Evolutionary conservation across 64 coral and sea anemone species (phyloP).

Genomic region (Montipora foliosa): DNA sequence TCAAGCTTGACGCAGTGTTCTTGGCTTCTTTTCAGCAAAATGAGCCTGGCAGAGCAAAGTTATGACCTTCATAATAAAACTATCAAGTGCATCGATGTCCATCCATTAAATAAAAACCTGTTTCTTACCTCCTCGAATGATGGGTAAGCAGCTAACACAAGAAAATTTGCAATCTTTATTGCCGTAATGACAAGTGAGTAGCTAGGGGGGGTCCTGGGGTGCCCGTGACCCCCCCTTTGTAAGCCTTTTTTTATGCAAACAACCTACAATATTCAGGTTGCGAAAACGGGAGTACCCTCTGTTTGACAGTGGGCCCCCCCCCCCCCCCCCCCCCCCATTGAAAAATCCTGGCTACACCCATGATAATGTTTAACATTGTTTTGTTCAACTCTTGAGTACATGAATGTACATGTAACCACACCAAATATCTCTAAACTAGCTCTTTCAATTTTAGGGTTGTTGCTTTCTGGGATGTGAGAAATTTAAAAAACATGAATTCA

Average conservation of each 20-base stretch:
- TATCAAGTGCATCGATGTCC: conserved; percentile 86
- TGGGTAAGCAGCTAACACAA: conserved; percentile 52
- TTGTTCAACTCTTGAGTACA: no score
- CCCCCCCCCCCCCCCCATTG: no score
- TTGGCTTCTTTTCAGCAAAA: not conserved
- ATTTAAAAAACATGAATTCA: conserved; percentile 76
- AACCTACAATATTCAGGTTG: no score
- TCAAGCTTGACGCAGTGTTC: not conserved
- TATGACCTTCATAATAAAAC: conserved; percentile 82
- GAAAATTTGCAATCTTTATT: no score
- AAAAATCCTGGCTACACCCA: no score
- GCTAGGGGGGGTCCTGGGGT: no score
- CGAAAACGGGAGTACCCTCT: no score
- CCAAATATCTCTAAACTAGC: not conserved
- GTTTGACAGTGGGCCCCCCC: no score
- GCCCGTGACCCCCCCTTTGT: no score
- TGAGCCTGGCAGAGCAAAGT: conserved; percentile 27
- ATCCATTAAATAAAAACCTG: conserved; percentile 77
- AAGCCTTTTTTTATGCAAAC: no score
- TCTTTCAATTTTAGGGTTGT: conserved; percentile 60
- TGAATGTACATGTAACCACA: not conserved
- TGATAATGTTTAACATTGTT: no score
- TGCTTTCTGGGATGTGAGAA: conserved; percentile 88
- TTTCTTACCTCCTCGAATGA: conserved; percentile 84
- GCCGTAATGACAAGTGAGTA: no score